Evolutionary conservation across 2,888 invertebrate genomes (phyloP), one percentile per base, ranked within the genome.

Genomic region (Lagria hirta): DNA sequence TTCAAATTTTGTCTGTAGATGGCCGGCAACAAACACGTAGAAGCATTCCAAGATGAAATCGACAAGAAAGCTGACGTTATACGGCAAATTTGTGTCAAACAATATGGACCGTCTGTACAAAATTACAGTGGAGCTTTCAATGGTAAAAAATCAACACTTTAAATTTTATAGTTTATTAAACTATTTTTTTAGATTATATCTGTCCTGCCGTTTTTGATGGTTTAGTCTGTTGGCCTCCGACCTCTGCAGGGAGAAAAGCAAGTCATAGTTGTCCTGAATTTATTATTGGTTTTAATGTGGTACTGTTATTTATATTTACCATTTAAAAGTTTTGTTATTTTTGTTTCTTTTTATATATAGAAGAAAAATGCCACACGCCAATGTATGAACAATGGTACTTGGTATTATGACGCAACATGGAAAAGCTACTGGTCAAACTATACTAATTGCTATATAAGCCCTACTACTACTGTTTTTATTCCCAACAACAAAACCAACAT

Each of bases 361-460:
- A 43, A 72, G 66, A 69, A 68, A 8, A 71, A 73, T 36, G 78
- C 77, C 2, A 73, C 75, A 10, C 72, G 70, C 44, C 65, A 64
- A 35, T 79, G 79, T 58, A 70, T 71, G 58, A 52, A 63, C 22
- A 65, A 70, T 52, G 78, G 77, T 1, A 61, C 69, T 24, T 79
- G 79, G 79, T 77, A 64, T 52, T 64, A 64, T 50, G 69, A 67
- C 33, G 46, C 60, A 61, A 23, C 69, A 35, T 63, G 59, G 30
- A n/a, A n/a, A n/a, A n/a, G n/a, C n/a, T 67, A 69, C 17, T 79
- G 77, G 77, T 75, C 73, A 35, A 76, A 79, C 62, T 79, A 75
- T 58, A 69, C 71, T 6, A 67, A 71, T 27, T 79, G 79, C 56
- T 73, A 61, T 43, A 65, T 58, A 12, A 63, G 63, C 6, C 56